Evolutionary conservation across 2,888 invertebrate genomes (phyloP), one percentile per base, ranked within the genome.

Genomic region (Tridacna crocea): DNA sequence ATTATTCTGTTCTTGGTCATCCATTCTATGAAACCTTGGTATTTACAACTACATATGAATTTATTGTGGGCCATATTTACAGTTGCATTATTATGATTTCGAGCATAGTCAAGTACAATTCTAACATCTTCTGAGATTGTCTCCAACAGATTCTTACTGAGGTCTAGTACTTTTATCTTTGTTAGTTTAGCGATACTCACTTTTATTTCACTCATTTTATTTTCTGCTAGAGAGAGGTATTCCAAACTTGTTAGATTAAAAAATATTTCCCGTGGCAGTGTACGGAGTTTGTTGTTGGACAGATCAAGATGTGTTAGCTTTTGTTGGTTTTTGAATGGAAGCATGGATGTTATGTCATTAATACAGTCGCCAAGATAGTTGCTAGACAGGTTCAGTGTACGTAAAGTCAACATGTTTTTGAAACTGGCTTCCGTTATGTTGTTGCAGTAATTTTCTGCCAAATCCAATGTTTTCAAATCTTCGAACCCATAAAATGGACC

Each of bases 231-330:
- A 36, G 66, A 66, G 11, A 66, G 46, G 15, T 66, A 19, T 19
- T 46, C n/a, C 2, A 66, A 10, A n/a, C 22, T 66, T 2, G 2
- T 12, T 10, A 66, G 36, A 46, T 66, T 66, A 4, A 46, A 26
- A 66, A 66, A 66, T 6, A 66, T 10, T 1, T 36, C 19, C 0
- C 12, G 36, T 17, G 66, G 66, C 11, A 66, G 46, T 15, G 66
- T 66, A 46, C 66, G 36, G 13, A 66, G n/a, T 46, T 66, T 66
- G 19, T 66, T 66, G 47, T 66, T 66, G 11, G 66, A 66, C 12
- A 66, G 36, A 66, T 66, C 66, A 36, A 66, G 66, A 36, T 46
- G 46, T 46, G 27, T 36, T 36, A 66, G 66, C 8, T 66, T 66
- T 13, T n/a, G n/a, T 6, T 46, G 66, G 46, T 36, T 19, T 66